phyloP scores from a whole-genome alignment of 2,113 vertebrate genomes.

The Colinus virginianus region DNA sequence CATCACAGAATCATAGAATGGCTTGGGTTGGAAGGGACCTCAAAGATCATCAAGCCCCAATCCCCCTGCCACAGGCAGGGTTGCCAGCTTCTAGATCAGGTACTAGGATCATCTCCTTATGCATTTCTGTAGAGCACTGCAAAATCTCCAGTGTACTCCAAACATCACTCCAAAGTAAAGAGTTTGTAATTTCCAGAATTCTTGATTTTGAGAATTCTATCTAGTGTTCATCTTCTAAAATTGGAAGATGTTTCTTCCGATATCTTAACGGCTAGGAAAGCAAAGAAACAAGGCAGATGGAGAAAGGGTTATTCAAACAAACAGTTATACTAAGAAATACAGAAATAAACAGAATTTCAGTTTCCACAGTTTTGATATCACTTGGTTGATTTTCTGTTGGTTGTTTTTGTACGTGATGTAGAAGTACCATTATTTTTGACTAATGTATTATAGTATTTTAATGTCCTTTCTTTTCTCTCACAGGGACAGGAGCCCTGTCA shows the following conservation, averaged over 20 bases:
- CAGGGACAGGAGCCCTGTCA: slow-evolving; percentile 80
- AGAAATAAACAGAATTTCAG: not conserved
- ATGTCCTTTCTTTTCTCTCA: not conserved
- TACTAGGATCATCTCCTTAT: not conserved
- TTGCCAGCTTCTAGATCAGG: too few species aligned
- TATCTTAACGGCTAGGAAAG: too few species aligned
- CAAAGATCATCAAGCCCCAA: too few species aligned
- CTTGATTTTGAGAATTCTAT: not conserved
- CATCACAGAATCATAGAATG: not conserved
- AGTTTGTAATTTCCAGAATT: not conserved
- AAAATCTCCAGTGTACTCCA: not conserved
- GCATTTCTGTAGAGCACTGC: not conserved
- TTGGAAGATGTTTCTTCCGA: not conserved
- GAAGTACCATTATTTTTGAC: not conserved
- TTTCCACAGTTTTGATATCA: not conserved
- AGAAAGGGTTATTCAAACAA: not conserved
- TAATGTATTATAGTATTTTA: not conserved
- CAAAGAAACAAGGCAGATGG: not conserved
- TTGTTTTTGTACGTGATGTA: not conserved
- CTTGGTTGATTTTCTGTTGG: not conserved
- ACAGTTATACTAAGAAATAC: not conserved
- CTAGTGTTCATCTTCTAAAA: not conserved
- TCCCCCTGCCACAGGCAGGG: too few species aligned
- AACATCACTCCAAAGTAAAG: not conserved
- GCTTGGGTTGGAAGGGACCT: too few species aligned